Evolutionary conservation across 2,888 invertebrate species (phyloP).

Genomic region (Trypoxylon attenuatum): DNA sequence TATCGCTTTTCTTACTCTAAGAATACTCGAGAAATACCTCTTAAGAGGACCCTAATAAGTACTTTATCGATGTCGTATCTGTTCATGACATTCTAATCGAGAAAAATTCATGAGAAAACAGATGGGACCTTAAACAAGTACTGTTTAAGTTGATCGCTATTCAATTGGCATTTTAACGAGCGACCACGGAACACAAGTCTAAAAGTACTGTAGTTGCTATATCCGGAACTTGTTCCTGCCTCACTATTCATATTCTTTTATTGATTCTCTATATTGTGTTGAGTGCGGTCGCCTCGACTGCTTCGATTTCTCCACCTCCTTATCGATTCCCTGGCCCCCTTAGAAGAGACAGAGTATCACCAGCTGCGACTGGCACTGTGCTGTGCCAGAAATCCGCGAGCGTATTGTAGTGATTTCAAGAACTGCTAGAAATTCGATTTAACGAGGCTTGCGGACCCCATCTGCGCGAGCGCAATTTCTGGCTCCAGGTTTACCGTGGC

Average conservation of each 20-base stretch:
- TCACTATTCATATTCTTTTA: not conserved
- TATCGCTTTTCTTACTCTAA: no score
- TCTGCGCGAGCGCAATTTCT: slow-evolving; percentile 7
- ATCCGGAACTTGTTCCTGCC: not conserved
- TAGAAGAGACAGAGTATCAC: not conserved
- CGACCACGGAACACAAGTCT: no score
- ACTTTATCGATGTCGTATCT: no score
- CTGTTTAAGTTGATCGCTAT: no score
- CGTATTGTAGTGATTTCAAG: not conserved
- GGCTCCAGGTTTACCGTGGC: slow-evolving; percentile 20
- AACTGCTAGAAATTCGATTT: slow-evolving; percentile 2
- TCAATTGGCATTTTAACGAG: no score
- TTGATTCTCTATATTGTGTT: not conserved
- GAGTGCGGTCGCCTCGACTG: not conserved
- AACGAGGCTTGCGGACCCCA: slow-evolving; percentile 1
- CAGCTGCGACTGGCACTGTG: not conserved
- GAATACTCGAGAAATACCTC: no score
- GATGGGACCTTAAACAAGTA: no score
- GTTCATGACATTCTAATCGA: no score
- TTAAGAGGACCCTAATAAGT: no score
- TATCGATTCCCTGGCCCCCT: not conserved
- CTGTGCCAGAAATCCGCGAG: not conserved
- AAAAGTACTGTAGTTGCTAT: no score
- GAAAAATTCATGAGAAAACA: no score
- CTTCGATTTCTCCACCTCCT: not conserved